Evolutionary conservation across 2,888 invertebrate species (phyloP).

Genomic region (Scaeva pyrastri): DNA sequence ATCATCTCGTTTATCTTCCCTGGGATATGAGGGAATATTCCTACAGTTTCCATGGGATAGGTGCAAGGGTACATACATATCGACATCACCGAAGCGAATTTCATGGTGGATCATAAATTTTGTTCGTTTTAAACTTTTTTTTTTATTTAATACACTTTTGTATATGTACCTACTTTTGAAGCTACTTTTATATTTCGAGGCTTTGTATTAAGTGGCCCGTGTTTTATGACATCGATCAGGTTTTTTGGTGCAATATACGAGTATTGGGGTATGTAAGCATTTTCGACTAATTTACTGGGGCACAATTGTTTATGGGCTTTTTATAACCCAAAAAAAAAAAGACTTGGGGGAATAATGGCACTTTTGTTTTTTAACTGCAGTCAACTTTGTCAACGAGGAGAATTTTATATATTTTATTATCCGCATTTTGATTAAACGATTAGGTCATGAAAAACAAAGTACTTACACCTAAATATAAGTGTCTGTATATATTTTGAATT

Average conservation of each 20-base stretch:
- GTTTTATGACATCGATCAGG: constrained; percentile 69
- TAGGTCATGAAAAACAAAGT: constrained; percentile 27
- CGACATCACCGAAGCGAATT: constrained; percentile 52
- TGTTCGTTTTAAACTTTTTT: constrained; percentile 1
- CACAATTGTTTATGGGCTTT: constrained; percentile 51
- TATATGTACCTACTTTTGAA: no score
- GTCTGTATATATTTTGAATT: no score
- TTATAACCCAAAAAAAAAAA: constrained; percentile 46
- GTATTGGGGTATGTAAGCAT: constrained; percentile 21
- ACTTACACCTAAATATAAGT: no score
- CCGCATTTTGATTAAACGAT: constrained; percentile 22
- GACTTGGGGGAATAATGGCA: constrained; percentile 32
- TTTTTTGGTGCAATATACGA: constrained; percentile 40
- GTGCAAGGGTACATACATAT: not conserved
- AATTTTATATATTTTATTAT: constrained; percentile 26
- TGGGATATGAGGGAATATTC: constrained; percentile 65
- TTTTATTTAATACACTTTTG: constrained; percentile 1
- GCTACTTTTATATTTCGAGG: constrained; percentile 39
- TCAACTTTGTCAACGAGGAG: constrained; percentile 13
- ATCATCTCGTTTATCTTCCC: constrained; percentile 73
- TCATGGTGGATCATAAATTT: constrained; percentile 54
- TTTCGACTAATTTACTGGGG: constrained; percentile 64
- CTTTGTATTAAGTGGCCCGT: constrained; percentile 52
- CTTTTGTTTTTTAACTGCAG: constrained; percentile 39
- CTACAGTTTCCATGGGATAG: constrained; percentile 64